Conservation (phyloP, 1,140 invertebrate genomes). For the Onthophagus taurus region DNA sequence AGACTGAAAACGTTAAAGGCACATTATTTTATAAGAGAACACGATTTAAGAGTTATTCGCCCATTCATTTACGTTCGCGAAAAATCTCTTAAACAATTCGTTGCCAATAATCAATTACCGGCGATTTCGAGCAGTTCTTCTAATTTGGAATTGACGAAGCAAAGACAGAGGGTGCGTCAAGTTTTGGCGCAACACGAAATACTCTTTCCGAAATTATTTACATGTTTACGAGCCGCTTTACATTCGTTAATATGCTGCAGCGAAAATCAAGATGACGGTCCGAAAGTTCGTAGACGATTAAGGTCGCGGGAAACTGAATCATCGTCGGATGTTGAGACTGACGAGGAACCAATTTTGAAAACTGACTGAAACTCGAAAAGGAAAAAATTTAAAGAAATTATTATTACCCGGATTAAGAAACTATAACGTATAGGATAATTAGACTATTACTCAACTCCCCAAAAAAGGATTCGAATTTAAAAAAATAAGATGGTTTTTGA, state of each 20-base stretch:
- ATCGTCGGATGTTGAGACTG: constrained; percentile 26
- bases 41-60: constrained; percentile 72
- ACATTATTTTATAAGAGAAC: constrained; percentile 64
- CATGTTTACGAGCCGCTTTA: constrained; percentile 57
- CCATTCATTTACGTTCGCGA: constrained; percentile 83
- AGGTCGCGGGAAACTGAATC: constrained; percentile 19
- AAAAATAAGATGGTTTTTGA: no score
- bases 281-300: constrained; percentile 21
- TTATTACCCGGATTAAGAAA: no score
- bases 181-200: constrained; percentile 65
- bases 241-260: constrained; percentile 57
- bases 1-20: constrained; percentile 73
- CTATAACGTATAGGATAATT: no score
- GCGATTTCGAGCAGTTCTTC: constrained; percentile 50
- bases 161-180: constrained; percentile 59
- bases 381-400: no score
- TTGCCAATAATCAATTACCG: constrained; percentile 55
- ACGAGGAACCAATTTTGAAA: constrained; percentile 28
- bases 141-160: constrained; percentile 39
- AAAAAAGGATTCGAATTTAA: no score
- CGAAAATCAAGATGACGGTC: constrained; percentile 39
- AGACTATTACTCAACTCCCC: no score
- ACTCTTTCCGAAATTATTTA: constrained; percentile 60
- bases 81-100: constrained; percentile 59
- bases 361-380: constrained; percentile 20